Conservation (phyloP, 2,113 vertebrate genomes). For the Bufo bufo region DNA sequence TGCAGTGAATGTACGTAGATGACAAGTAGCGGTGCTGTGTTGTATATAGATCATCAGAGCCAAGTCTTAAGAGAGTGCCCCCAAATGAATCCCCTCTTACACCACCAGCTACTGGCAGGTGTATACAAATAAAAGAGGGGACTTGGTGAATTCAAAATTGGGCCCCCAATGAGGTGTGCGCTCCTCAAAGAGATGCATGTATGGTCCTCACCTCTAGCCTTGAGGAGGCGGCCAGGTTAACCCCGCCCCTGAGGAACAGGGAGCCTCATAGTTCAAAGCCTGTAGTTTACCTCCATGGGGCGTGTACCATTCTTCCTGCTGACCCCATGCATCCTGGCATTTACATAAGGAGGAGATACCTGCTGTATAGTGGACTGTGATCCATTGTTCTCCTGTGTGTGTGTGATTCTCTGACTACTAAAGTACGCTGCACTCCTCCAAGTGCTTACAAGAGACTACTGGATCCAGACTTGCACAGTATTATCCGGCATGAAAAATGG, state of each 20-base stretch:
- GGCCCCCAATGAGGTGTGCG: too few relatives aligned
- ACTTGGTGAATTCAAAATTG: background rate
- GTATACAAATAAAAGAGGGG: background rate
- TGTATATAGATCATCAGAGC: background rate
- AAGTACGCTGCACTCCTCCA: background rate
- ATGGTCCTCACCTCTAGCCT: background rate
- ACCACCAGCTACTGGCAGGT: background rate
- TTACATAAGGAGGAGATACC: background rate
- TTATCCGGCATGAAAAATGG: background rate
- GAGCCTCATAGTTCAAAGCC: background rate
- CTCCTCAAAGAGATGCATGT: background rate
- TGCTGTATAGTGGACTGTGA: background rate
- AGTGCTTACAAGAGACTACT: background rate
- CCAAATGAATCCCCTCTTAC: background rate
- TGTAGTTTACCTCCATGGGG: background rate
- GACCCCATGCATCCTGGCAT: background rate
- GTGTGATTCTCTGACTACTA: conserved; percentile 27
- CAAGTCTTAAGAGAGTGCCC: background rate
- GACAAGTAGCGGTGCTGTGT: background rate
- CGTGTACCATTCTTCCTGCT: background rate
- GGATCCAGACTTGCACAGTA: background rate
- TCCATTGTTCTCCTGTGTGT: background rate
- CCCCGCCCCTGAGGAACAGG: background rate
- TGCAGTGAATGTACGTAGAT: conserved; percentile 26
- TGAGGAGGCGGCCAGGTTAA: background rate